phyloP scores from a whole-genome alignment of 2,797 vertebrate species.

The Scolopax bukidnonensis region DNA sequence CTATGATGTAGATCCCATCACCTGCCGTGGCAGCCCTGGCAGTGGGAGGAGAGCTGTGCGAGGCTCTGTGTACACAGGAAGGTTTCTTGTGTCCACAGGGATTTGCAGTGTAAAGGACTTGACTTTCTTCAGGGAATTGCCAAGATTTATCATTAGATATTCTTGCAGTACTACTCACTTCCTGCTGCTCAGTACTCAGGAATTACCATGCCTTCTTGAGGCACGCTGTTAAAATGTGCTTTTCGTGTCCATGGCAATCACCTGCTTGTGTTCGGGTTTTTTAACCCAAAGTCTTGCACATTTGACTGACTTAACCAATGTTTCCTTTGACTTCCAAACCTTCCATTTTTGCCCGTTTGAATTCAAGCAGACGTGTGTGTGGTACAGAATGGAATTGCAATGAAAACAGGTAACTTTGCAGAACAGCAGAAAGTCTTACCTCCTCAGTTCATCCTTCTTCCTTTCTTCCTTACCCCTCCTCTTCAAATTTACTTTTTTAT shows the following conservation, averaged over 20 bases:
- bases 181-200: not conserved
- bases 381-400: not conserved
- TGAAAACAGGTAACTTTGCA: not conserved
- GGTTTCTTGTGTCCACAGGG: not conserved
- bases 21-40: not conserved
- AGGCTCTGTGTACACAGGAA: not conserved
- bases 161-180: not conserved
- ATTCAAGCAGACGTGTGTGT: not conserved
- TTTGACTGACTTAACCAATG: not conserved
- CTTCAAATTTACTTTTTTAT: not conserved
- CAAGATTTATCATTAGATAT: not conserved
- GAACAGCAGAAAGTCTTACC: not conserved
- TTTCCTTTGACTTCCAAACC: not conserved
- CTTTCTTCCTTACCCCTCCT: not conserved
- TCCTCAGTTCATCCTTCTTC: not conserved
- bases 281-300: not conserved
- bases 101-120: not conserved
- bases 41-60: not conserved
- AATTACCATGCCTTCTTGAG: not conserved
- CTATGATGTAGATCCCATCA: rapidly evolving
- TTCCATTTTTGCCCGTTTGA: not conserved
- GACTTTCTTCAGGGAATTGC: not conserved
- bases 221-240: not conserved
- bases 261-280: not conserved
- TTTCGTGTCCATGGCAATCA: not conserved